These are phyloP conservation scores for Lanius collurio DNA, from an alignment of 2,113 vertebrate species.

Conservation along the genomic window DNA sequence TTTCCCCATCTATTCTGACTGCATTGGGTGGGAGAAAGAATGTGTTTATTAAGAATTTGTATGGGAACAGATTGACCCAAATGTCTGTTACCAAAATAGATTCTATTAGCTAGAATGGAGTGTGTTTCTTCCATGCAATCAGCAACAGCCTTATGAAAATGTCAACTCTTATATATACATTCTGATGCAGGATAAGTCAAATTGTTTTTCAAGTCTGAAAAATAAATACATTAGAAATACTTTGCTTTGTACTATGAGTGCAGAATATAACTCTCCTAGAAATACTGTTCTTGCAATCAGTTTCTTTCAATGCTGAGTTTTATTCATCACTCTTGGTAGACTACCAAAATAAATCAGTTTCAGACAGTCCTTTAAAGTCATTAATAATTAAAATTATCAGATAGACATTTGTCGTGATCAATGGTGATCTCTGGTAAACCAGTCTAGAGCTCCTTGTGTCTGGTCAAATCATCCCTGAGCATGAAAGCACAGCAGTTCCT, in stretches of 20 bases:
- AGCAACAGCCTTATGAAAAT: constrained; percentile 55
- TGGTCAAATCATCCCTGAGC: neutral
- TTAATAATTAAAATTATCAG: constrained; percentile 34
- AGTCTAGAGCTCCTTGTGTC: neutral
- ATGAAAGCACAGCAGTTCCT: neutral
- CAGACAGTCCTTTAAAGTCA: constrained; percentile 17
- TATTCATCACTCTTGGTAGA: neutral
- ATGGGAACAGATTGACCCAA: constrained; percentile 69
- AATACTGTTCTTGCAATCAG: neutral
- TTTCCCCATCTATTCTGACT: constrained; percentile 9
- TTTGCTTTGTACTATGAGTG: neutral
- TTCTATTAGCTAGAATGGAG: constrained; percentile 50
- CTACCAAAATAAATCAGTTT: constrained; percentile 35
- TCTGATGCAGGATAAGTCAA: constrained; percentile 16
- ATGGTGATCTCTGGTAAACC: neutral
- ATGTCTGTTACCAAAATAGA: constrained; percentile 62
- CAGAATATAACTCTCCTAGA: neutral
- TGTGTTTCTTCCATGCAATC: constrained; percentile 27
- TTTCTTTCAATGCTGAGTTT: neutral
- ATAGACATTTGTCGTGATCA: neutral
- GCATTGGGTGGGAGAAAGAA: neutral
- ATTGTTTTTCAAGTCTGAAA: neutral
- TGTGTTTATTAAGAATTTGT: constrained; percentile 63
- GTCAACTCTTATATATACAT: constrained; percentile 26
- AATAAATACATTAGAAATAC: constrained; percentile 19